phyloP scores from a whole-genome alignment of 2,113 vertebrate genomes.

The Hemibagrus wyckioides region DNA sequence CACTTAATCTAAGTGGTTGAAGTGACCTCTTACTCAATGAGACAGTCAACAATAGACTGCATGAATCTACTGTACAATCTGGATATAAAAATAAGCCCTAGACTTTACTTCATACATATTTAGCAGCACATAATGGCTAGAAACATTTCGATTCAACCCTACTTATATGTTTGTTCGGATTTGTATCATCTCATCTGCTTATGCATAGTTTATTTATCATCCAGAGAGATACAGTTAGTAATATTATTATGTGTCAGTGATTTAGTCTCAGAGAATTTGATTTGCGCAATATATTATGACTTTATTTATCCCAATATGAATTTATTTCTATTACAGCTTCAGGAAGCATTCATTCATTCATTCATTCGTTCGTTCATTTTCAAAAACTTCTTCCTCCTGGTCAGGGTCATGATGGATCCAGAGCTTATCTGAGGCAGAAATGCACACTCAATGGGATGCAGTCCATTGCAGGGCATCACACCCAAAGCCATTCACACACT shows the following conservation, averaged over 20 bases:
- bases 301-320: neutral
- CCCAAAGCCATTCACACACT: neutral
- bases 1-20: neutral
- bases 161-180: neutral
- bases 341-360: neutral
- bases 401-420: neutral
- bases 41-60: neutral
- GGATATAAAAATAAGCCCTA: neutral
- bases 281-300: neutral
- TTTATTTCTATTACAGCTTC: neutral
- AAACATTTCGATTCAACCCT: neutral
- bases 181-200: neutral
- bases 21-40: neutral
- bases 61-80: neutral
- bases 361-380: neutral
- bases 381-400: neutral
- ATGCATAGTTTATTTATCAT: neutral
- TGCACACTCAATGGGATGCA: neutral
- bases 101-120: neutral
- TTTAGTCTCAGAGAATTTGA: neutral
- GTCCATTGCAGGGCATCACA: neutral
- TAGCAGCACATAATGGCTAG: neutral
- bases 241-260: neutral
- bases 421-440: neutral
- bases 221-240: neutral